Base-by-base conservation (phyloP, 2,797 vertebrate genomes). In the Anas bahamensis region DNA sequence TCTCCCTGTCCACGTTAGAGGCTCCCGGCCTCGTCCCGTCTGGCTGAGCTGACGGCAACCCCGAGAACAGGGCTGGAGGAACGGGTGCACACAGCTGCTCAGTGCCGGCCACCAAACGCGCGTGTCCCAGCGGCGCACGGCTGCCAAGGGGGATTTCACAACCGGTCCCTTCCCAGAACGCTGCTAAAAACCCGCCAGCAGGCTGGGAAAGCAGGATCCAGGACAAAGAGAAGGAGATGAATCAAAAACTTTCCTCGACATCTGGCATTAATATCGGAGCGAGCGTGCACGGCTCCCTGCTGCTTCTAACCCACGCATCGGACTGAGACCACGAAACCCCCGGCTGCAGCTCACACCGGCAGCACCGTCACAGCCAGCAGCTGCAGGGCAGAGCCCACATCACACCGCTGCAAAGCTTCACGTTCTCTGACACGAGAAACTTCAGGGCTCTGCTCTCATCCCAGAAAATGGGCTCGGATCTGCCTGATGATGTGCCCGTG, bases 211-310 rank as follows among this genome's bases (percentile, higher is more conserved):
- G 52, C 26, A 70, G 80, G 64, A 82, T 42, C 18, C 71, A 3
- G 5, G 79, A 71, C 3, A 7, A 61, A 80, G 86, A 83, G 80
- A 93, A 90, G 68, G 48, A 56, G 53, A 73, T 91, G 96, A 95
- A 96, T 94, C 78, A 91, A 97, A 97, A 96, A 83, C 80, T 92
- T 94, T 55, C 86, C 60, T 85, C 28, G 13, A 94, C 95, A 95
- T 97, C 96, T 97, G 96, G 96, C 79, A 90, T 80, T 79, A 94
- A 95, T 97, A 89, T 86, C 29, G 15, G 8, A 83, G 82, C 0
- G 2, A 86, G 39, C 0, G 1, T 26, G 60, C 70, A 22, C 1
- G 14, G 86, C 64, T 84, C 33, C 85, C 56, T 73, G 75, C 80
- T 83, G 64, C 71, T 77, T 63, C 68, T 42, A 76, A 83, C 80